Evolutionary conservation across 2,113 vertebrate species (phyloP).

Genomic region (Chlorocebus sabaeus): DNA sequence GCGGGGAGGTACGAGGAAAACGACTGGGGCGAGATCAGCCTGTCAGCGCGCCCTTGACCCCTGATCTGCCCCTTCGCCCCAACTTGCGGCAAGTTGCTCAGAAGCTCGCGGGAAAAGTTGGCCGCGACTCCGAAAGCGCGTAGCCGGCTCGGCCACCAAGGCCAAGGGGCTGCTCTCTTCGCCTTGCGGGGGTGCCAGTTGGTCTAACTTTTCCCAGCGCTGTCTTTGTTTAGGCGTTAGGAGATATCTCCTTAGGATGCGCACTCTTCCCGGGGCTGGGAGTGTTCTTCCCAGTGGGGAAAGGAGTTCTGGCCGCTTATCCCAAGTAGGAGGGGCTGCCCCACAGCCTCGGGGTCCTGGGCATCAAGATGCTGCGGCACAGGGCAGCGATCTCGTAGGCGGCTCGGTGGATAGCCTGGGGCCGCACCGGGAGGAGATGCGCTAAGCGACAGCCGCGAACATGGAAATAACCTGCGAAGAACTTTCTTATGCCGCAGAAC

Average conservation of each 20-base stretch:
- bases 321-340: background rate
- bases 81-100: slow-evolving; percentile 53
- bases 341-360: background rate
- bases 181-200: background rate
- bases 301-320: background rate
- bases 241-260: background rate
- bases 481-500: background rate
- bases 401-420: background rate
- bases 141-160: background rate
- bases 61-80: background rate
- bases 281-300: background rate
- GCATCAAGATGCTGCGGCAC: background rate
- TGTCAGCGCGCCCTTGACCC: background rate
- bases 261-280: background rate
- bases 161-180: background rate
- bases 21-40: background rate
- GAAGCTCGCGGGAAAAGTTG: background rate
- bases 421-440: background rate
- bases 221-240: slow-evolving; percentile 33
- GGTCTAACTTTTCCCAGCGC: background rate
- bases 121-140: background rate
- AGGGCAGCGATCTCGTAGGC: background rate
- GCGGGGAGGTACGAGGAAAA: background rate
- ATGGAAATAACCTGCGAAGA: background rate
- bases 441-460: background rate